Evolutionary conservation across 1,140 invertebrate genomes (phyloP).

Genomic region (Brachionus paranguensis): DNA sequence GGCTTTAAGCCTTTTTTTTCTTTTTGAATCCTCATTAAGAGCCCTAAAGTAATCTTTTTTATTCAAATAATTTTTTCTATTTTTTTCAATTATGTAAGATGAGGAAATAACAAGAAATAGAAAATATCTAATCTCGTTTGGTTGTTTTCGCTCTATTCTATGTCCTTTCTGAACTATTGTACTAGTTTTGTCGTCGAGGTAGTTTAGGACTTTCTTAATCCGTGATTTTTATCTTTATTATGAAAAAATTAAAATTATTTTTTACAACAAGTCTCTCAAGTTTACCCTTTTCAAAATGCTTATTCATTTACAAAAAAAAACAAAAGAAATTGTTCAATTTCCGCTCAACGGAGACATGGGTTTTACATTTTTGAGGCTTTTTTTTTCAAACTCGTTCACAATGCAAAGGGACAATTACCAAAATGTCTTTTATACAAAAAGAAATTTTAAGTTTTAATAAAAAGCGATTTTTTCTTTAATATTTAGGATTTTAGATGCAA

Average conservation of each 20-base stretch:
- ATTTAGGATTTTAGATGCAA: neutral
- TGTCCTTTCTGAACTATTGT: neutral
- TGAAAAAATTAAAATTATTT: constrained; percentile 10
- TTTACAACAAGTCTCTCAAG: neutral
- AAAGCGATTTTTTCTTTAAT: too few relatives aligned
- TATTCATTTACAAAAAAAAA: neutral
- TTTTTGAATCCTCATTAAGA: constrained; percentile 25
- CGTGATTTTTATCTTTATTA: constrained; percentile 16
- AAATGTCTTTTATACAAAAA: neutral
- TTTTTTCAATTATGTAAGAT: constrained; percentile 25
- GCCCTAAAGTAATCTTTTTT: constrained; percentile 15
- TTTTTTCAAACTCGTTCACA: neutral
- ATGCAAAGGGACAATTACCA: neutral
- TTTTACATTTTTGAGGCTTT: neutral
- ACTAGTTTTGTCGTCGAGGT: neutral
- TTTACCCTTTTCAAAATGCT: neutral
- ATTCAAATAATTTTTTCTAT: constrained; percentile 2
- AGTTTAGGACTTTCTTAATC: constrained; percentile 9
- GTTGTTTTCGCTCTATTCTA: neutral
- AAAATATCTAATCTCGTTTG: neutral
- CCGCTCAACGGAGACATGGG: neutral
- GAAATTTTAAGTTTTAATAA: neutral
- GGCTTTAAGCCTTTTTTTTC: neutral
- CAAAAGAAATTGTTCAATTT: neutral
- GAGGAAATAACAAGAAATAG: neutral